Evolutionary conservation across 1,140 invertebrate species (phyloP).

Genomic region (Drosophila carrolli): DNA sequence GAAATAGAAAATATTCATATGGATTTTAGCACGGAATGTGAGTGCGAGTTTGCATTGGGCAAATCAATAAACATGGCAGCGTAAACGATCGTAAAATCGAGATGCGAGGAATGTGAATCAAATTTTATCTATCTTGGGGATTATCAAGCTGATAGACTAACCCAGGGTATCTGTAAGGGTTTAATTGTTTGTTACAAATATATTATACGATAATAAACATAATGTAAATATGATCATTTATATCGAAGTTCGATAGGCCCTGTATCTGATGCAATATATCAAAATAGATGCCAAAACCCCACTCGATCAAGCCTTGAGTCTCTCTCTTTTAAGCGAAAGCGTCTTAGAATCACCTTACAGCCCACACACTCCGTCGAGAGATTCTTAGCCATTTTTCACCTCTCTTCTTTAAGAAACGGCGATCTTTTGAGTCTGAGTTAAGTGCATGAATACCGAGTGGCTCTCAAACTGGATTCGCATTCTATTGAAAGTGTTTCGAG

Average conservation of each 20-base stretch:
- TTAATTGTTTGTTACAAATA: no score
- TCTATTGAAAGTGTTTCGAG: conserved; percentile 78
- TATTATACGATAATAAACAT: no score
- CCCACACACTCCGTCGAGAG: conserved; percentile 7
- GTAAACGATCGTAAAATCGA: conserved; percentile 40
- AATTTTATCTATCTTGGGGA: conserved; percentile 13
- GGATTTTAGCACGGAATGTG: conserved; percentile 66
- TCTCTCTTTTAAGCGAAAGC: neutral
- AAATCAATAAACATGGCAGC: conserved; percentile 45
- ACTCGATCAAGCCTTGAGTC: no score
- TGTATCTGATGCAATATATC: neutral
- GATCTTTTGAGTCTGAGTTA: conserved; percentile 30
- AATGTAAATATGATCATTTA: no score
- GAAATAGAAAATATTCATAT: conserved; percentile 58
- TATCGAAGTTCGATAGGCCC: neutral
- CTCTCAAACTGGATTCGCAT: conserved; percentile 73
- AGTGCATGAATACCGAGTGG: conserved; percentile 30
- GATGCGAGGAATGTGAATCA: conserved; percentile 31
- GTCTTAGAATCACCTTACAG: neutral
- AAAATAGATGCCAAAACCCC: no score
- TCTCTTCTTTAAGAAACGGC: neutral
- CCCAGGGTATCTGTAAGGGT: no score
- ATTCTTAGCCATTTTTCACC: neutral
- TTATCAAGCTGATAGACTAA: neutral
- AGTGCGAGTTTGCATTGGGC: conserved; percentile 47